These are phyloP conservation scores for Alligator sinensis DNA, from an alignment of 2,113 vertebrate genomes.

Conservation along the genomic window DNA sequence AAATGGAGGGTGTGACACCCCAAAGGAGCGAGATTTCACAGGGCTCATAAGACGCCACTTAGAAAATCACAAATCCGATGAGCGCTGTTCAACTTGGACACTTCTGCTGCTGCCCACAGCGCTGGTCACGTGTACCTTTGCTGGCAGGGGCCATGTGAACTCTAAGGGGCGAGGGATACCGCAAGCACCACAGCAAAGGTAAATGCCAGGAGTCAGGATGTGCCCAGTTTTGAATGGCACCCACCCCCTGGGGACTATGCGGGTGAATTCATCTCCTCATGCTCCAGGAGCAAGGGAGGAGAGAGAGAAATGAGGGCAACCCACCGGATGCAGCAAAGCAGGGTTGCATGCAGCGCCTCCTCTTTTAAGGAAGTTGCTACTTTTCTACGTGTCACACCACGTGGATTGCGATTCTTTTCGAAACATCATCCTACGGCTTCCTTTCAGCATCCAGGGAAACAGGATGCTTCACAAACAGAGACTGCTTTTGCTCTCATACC, in stretches of 20 bases:
- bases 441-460: slow-evolving; percentile 58
- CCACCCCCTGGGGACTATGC: neutral
- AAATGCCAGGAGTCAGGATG: neutral
- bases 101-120: neutral
- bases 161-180: neutral
- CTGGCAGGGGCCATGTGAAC: neutral
- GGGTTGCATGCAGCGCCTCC: neutral
- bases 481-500: neutral
- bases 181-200: neutral
- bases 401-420: slow-evolving; percentile 22
- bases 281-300: slow-evolving; percentile 49
- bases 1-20: neutral
- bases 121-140: neutral
- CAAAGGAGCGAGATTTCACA: neutral
- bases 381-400: neutral
- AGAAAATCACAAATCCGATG: neutral
- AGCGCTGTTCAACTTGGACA: neutral
- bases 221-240: neutral
- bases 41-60: neutral
- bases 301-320: slow-evolving; percentile 48
- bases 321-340: neutral
- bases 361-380: neutral
- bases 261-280: neutral
- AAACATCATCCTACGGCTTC: slow-evolving; percentile 64
- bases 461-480: slow-evolving; percentile 56